A percentile compares a stretch with the other conserved stretches of the same genome.
These are phyloP conservation scores for Hemitrygon akajei DNA, from an alignment of 2,797 vertebrate genomes.

Conservation along the genomic window DNA sequence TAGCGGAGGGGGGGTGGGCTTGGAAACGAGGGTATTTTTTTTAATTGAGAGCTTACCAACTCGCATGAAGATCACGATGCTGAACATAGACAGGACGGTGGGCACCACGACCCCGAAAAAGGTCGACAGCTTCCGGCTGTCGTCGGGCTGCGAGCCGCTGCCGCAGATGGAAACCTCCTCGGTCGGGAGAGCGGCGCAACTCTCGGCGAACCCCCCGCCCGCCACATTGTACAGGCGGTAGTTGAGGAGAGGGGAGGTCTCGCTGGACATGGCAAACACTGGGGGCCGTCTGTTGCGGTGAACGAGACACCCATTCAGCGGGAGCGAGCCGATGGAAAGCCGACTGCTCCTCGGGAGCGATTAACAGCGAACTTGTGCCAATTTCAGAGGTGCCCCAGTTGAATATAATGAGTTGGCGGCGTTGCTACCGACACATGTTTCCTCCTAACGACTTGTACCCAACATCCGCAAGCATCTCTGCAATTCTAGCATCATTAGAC, in stretches of 20 bases:
- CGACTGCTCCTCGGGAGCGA: neutral
- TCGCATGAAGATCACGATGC: slow-evolving; percentile 80
- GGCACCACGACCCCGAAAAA: slow-evolving; percentile 88
- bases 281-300: slow-evolving; percentile 40
- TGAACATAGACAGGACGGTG: slow-evolving; percentile 87
- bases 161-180: slow-evolving; percentile 39
- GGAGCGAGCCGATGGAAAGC: neutral
- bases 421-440: neutral
- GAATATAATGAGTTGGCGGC: neutral
- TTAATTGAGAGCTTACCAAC: slow-evolving; percentile 61
- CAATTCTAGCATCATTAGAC: neutral
- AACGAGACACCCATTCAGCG: slow-evolving; percentile 49
- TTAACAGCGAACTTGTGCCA: neutral
- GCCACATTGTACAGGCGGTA: slow-evolving; percentile 67
- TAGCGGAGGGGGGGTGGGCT: no score
- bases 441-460: neutral
- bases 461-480: neutral
- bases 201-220: slow-evolving; percentile 44
- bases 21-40: neutral
- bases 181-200: slow-evolving; percentile 41
- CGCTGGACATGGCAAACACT: slow-evolving; percentile 69
- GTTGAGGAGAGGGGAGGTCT: slow-evolving; percentile 72
- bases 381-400: neutral
- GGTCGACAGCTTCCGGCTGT: slow-evolving; percentile 67
- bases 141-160: slow-evolving; percentile 43